phyloP scores from a whole-genome alignment of 2,888 invertebrate genomes.

The Nomada lathburiana region DNA sequence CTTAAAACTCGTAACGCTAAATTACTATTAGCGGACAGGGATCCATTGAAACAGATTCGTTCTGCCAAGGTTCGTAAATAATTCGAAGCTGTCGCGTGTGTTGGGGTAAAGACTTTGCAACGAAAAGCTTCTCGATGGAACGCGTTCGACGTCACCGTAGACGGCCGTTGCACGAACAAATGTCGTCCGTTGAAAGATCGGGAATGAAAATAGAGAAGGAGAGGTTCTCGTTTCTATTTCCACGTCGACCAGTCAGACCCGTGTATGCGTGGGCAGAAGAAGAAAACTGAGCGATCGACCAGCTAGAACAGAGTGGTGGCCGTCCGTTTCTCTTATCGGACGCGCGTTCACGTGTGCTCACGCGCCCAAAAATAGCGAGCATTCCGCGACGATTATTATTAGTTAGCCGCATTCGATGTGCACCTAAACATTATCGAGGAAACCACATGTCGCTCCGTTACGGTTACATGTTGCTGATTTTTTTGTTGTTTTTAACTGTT shows the following conservation, averaged over 20 bases:
- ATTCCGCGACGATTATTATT: conserved; percentile 74
- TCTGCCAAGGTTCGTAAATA: conserved; percentile 1
- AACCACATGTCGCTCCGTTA: conserved; percentile 13
- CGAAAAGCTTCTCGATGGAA: background rate
- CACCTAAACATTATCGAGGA: conserved; percentile 58
- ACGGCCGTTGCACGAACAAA: conserved; percentile 6
- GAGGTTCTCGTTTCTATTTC: conserved; percentile 61
- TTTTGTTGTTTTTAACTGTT: background rate
- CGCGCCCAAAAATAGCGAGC: conserved; percentile 71
- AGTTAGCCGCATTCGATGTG: conserved; percentile 63
- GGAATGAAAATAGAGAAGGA: conserved; percentile 57
- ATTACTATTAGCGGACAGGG: background rate
- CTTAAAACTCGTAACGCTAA: background rate
- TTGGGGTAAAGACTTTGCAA: background rate
- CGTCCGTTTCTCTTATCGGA: conserved; percentile 64
- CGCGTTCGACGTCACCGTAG: background rate
- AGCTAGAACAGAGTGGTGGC: conserved; percentile 27
- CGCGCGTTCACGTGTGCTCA: conserved; percentile 47
- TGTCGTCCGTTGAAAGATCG: conserved; percentile 24
- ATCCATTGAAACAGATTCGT: background rate
- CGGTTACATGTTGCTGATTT: background rate
- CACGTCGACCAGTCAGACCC: conserved; percentile 48
- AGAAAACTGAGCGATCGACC: conserved; percentile 56
- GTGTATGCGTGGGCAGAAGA: conserved; percentile 57
- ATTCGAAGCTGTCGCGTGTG: background rate